Conservation (phyloP, 2,888 invertebrate genomes). For the Athrips mouffetella region DNA sequence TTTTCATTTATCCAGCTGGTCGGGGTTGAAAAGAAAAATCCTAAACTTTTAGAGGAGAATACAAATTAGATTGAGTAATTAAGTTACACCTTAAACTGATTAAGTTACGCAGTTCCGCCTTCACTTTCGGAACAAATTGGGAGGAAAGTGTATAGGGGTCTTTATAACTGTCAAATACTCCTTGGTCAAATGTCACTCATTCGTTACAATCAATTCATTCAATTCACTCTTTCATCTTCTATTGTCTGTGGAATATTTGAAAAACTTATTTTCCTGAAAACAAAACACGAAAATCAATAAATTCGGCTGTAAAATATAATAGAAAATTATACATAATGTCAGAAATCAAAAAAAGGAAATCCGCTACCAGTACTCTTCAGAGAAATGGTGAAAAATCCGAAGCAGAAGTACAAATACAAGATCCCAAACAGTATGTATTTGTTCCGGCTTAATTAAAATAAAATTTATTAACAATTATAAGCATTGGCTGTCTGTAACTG, state of each 20-base stretch:
- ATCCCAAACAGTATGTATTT: constrained; percentile 29
- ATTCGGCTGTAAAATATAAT: neutral
- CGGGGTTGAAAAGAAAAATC: no score
- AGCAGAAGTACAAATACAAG: constrained; percentile 17
- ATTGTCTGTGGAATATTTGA: constrained; percentile 5
- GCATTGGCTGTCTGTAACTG: neutral
- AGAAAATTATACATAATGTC: constrained; percentile 32
- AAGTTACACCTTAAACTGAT: no score
- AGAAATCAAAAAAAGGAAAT: constrained; percentile 41
- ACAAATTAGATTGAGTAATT: no score
- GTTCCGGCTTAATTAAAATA: neutral
- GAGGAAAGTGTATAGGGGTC: no score
- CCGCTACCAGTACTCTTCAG: constrained; percentile 27
- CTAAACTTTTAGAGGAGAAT: no score
- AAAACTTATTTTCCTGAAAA: neutral
- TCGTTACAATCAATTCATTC: no score
- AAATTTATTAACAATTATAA: neutral
- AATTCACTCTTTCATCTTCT: constrained; percentile 5
- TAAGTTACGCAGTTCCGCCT: no score
- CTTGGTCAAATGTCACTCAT: no score
- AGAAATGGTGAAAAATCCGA: constrained; percentile 18
- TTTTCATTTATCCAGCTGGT: no score
- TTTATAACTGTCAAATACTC: no score
- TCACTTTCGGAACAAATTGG: no score
- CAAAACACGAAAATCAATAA: neutral